Evolutionary conservation across 2,888 invertebrate species (phyloP).

Genomic region (Meteorus cinctellus): DNA sequence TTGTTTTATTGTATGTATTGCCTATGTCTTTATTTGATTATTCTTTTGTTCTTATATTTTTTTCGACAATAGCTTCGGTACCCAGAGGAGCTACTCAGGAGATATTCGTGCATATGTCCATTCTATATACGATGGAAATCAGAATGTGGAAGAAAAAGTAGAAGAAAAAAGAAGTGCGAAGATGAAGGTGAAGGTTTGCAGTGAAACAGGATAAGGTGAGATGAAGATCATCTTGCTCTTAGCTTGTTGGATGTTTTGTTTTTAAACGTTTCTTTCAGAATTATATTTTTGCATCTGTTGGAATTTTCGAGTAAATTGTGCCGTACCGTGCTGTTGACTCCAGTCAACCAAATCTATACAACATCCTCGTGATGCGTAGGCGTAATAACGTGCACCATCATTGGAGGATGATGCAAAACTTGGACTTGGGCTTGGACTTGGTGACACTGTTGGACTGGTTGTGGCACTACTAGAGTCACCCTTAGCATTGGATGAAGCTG

Average conservation of each 20-base stretch:
- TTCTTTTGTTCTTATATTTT: not conserved
- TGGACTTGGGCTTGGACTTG: constrained; percentile 58
- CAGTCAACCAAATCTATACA: constrained; percentile 70
- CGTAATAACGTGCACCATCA: constrained; percentile 65
- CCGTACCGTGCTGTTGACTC: constrained; percentile 71
- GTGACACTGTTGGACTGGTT: constrained; percentile 58
- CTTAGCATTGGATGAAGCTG: constrained; percentile 55
- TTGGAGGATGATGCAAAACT: constrained; percentile 64
- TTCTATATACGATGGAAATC: not conserved
- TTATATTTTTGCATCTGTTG: constrained; percentile 9
- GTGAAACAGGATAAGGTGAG: not conserved
- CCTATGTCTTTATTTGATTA: not conserved
- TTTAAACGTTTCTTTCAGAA: constrained; percentile 1
- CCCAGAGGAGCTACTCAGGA: constrained; percentile 13
- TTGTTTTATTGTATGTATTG: not conserved
- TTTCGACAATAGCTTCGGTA: not conserved
- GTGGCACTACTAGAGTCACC: constrained; percentile 61
- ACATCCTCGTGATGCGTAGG: constrained; percentile 68
- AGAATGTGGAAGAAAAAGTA: not conserved
- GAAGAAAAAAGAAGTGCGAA: not conserved
- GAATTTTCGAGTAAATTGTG: constrained; percentile 26
- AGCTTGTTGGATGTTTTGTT: constrained; percentile 10
- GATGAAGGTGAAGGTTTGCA: not conserved
- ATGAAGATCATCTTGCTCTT: constrained; percentile 10
- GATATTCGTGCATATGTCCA: constrained; percentile 3